phyloP scores from a whole-genome alignment of 2,888 invertebrate species.

The Scaeva pyrastri region DNA sequence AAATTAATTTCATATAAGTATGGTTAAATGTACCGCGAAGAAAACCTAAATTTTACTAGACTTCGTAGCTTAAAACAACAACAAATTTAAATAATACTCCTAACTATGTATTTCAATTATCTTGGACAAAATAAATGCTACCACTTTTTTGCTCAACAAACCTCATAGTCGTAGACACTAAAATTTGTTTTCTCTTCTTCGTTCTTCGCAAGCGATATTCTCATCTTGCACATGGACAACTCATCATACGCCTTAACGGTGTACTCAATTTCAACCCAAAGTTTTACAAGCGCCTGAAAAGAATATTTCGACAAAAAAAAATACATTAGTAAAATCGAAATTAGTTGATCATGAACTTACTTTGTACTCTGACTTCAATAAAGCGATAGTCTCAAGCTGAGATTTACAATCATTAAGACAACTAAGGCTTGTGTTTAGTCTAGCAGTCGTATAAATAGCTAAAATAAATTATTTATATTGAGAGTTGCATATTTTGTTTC shows the following conservation, averaged over 20 bases:
- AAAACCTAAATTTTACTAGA: too few species aligned
- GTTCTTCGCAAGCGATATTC: conserved; percentile 81
- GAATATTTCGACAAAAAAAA: neutral
- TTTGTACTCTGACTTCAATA: conserved; percentile 88
- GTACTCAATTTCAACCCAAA: conserved; percentile 83
- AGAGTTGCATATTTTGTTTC: neutral
- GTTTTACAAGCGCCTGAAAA: conserved; percentile 79
- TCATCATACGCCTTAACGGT: conserved; percentile 88
- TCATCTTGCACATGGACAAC: conserved; percentile 88
- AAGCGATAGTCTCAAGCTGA: conserved; percentile 86
- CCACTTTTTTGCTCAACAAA: conserved; percentile 1
- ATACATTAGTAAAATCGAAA: neutral
- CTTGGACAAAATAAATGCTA: too few species aligned
- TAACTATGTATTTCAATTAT: too few species aligned
- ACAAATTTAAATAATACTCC: too few species aligned
- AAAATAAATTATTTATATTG: neutral
- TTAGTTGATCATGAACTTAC: conserved; percentile 78
- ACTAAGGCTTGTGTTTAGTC: conserved; percentile 52
- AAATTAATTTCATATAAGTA: too few species aligned
- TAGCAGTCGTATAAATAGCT: conserved; percentile 40
- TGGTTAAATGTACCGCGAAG: too few species aligned
- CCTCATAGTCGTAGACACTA: conserved; percentile 78
- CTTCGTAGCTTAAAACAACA: too few species aligned
- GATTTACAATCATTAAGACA: conserved; percentile 84
- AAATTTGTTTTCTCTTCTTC: conserved; percentile 79